Conservation (phyloP, 1,140 invertebrate genomes). For the Melanaphis sacchari region DNA sequence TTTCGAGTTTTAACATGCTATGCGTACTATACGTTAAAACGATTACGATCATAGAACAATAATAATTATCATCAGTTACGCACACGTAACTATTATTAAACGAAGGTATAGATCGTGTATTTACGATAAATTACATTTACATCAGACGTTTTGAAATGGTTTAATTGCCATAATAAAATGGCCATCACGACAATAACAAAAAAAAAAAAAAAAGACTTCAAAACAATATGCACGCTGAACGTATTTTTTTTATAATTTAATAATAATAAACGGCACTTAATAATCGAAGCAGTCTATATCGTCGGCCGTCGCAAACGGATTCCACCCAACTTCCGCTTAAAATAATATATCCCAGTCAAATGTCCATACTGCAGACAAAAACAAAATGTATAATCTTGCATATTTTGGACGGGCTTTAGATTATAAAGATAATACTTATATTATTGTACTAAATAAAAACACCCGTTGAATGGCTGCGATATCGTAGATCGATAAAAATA, state of each 20-base stretch:
- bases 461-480: not conserved
- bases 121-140: not conserved
- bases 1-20: not conserved
- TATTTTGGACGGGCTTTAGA: not conserved
- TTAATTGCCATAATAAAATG: not conserved
- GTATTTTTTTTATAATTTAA: not conserved
- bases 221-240: not conserved
- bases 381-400: not conserved
- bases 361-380: not conserved
- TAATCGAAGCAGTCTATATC: constrained; percentile 11
- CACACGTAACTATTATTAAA: not conserved
- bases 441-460: not conserved
- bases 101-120: not conserved
- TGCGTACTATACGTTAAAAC: not conserved
- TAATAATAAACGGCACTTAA: not conserved
- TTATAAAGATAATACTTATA: not conserved
- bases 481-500: not conserved
- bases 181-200: not conserved
- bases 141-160: not conserved
- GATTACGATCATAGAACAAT: not conserved
- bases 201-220: not conserved
- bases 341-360: not conserved
- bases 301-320: not conserved
- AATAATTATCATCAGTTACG: not conserved
- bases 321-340: not conserved